Base-by-base conservation (phyloP, 1,140 invertebrate genomes). In the Drosophila pseudoobscura region DNA sequence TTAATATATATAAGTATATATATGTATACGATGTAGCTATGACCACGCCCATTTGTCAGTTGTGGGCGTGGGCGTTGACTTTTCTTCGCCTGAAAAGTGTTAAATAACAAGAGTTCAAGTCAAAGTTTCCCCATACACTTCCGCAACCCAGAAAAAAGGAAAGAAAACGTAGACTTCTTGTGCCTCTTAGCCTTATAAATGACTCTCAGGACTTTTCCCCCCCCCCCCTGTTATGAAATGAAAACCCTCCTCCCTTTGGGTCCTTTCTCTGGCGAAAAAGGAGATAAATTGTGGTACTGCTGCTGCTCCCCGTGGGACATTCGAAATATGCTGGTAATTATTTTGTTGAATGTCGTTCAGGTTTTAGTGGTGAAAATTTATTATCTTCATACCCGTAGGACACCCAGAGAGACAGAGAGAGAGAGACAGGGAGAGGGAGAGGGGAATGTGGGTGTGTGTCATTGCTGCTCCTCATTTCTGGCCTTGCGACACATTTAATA, bases 251-350 rank as follows among this genome's bases (percentile, higher is more conserved):
- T 41, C 53, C 45, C 26, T 55, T 45, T 26, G 44, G 22, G 20
- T 1, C 9, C n/a, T 26, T 15, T 44, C n/a, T 5, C 59, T 51
- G 53, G 20, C 26, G 39, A 41, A 20, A 55, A 55, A 41, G 68
- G 35, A 84, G 80, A 83, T 75, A 83, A 83, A 83, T 63, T 83
- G 60, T 63, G 55, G 29, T 52, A 9, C 31, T 35, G 31, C 9
- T 17, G 52, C 39, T 50, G 56, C 57, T 44, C 39, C 75, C 59
- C 57, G 71, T 60, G 66, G 77, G 68, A 75, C 78, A 80, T 78
- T 87, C 82, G 74, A 85, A 85, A 85, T 85, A 85, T 85, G 80
- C 80, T 85, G 80, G 80, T 87, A 85, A 85, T 85, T 85, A 85
- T 85, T 85, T 85, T 80, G 80, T 78, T 85, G 68, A 77, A 80